Evolutionary conservation across 2,888 invertebrate genomes (phyloP), one percentile per base, ranked within the genome.

Genomic region (Aporophyla lueneburgensis): DNA sequence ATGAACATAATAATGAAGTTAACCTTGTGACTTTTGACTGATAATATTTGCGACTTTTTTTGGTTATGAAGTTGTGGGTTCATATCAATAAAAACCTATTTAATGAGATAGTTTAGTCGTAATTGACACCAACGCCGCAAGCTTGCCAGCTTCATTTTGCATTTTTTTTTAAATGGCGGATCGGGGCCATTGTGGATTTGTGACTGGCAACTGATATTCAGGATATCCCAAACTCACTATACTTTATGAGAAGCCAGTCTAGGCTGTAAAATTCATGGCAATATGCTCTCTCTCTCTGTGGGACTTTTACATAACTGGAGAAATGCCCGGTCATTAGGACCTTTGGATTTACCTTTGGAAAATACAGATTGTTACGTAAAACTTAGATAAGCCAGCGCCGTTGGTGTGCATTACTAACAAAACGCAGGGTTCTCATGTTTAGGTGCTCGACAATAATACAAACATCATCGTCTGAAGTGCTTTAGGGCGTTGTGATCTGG

Each of bases 381-480:
- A 4, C 72, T 16, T 40, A n/a, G 24, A 16, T 40, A 24, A 21
- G 40, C n/a, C 62, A 19, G 21, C 21, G 5, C n/a, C 16, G 43
- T 33, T 71, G 69, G 65, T 74, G 75, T 59, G 65, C 19, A 56
- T 61, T 78, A 51, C 46, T 0, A 40, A 43, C 46, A 62, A 56
- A n/a, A 71, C 61, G 51, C 71, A 80, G 80, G 73, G 83, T 82
- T 76, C 40, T 71, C 74, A 66, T 72, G 43, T 67, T 68, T 74
- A 77, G 78, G 86, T 82, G 82, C 33, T 86, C 81, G 88, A 89
- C 88, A 89, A 89, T 89, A 89, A 87, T 76, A 65, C 54, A 68
- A 74, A 76, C 70, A 76, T 78, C 74, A 73, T 80, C 73, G 63
- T 72, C 61, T 54, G 71, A 76, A 80, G 76, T 78, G 43, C 66